A percentile compares a stretch with the other conserved stretches of the same genome.
Conservation (phyloP, 2,888 invertebrate species). For the Dynastes hyllus region DNA sequence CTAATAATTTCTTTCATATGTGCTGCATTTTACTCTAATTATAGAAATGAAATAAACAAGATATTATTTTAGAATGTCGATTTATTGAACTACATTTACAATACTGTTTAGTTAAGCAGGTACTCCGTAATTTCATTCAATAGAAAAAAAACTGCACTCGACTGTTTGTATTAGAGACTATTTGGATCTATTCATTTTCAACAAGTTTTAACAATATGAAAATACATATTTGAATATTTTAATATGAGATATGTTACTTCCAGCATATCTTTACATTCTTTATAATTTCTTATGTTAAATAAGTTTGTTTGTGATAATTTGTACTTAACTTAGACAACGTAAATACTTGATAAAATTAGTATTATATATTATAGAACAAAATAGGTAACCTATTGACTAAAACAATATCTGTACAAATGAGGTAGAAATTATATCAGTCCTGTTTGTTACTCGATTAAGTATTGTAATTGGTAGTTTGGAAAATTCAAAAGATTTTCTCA, state of each 20-base stretch:
- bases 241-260: too few relatives aligned
- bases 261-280: too few relatives aligned
- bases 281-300: background rate
- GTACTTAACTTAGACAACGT: conserved; percentile 40
- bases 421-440: conserved; percentile 71
- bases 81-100: conserved; percentile 46
- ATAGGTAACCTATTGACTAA: conserved; percentile 67
- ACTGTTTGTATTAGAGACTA: too few relatives aligned
- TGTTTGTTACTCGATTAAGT: conserved; percentile 57
- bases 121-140: conserved; percentile 53
- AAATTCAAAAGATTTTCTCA: background rate
- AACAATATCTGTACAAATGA: conserved; percentile 67
- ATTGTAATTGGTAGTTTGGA: background rate
- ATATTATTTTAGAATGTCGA: conserved; percentile 9
- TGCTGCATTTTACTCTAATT: too few relatives aligned
- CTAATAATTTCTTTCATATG: too few relatives aligned
- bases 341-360: conserved; percentile 34
- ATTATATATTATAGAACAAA: conserved; percentile 19
- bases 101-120: conserved; percentile 56
- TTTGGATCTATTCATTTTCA: too few relatives aligned
- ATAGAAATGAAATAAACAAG: background rate
- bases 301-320: conserved; percentile 14
- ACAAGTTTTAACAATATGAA: too few relatives aligned
- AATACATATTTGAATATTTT: too few relatives aligned
- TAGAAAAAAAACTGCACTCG: conserved; percentile 32